Evolutionary conservation across 1,140 invertebrate genomes (phyloP).

Genomic region (Scaptodrosophila lebanonensis): DNA sequence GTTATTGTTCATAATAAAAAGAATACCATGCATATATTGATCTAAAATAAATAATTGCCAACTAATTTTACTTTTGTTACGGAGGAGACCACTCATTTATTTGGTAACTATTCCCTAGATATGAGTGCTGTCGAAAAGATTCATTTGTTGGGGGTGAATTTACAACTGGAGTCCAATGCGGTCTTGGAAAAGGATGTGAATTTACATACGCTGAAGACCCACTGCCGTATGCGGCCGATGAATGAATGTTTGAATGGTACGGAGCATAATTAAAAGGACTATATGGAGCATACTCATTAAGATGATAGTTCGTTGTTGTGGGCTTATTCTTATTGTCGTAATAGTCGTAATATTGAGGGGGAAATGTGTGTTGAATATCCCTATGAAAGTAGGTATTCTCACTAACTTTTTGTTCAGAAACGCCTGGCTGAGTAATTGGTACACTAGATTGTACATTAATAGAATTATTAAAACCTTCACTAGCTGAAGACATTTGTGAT

Average conservation of each 20-base stretch:
- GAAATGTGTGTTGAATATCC: conserved; percentile 51
- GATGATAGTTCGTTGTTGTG: conserved; percentile 45
- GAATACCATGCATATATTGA: no score
- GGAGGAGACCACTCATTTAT: conserved; percentile 63
- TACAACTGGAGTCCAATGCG: conserved; percentile 57
- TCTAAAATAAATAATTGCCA: no score
- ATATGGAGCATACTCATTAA: conserved; percentile 60
- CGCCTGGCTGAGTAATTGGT: conserved; percentile 33
- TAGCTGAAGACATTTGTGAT: conserved; percentile 31
- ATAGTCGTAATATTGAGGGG: conserved; percentile 65
- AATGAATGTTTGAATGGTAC: conserved; percentile 62
- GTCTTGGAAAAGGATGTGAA: conserved; percentile 60
- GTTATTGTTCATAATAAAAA: no score
- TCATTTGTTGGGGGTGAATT: conserved; percentile 52
- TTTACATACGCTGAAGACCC: conserved; percentile 53
- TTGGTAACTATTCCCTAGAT: conserved; percentile 54
- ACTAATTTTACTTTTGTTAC: conserved; percentile 47
- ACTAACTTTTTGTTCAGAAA: conserved; percentile 25
- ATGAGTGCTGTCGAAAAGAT: conserved; percentile 54
- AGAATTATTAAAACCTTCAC: conserved; percentile 45
- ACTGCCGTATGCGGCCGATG: conserved; percentile 45
- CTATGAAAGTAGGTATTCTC: conserved; percentile 52
- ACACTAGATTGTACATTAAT: conserved; percentile 49
- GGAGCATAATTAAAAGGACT: conserved; percentile 61
- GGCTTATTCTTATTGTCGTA: conserved; percentile 66